Base-by-base conservation (phyloP, 2,888 invertebrate genomes). In the Brachyptera putata region DNA sequence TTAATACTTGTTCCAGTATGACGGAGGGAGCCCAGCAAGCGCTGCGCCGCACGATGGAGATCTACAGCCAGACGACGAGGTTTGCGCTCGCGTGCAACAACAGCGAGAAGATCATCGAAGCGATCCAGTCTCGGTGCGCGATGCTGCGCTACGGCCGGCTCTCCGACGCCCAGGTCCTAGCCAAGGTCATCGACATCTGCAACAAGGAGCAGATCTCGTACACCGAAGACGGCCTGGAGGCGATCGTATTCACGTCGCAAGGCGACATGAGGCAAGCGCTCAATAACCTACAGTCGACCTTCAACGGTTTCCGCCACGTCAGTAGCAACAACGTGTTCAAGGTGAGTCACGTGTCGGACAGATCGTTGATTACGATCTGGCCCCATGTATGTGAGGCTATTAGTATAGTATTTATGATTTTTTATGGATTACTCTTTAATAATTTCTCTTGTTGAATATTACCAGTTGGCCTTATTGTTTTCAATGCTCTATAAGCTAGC, bases 21-120 rank as follows among this genome's bases (percentile, higher is more conserved):
- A 99, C 99, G 0, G 97, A 97, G 69, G 97, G 97, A 0, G 99
- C 99, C 0, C 98, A 99, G 74, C 97, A 98, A 75, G 99, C 99
- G 0, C 77, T 99, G 58, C 83, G 99, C 18, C 84, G 98, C 66
- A 99, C 97, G 1, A 99, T 99, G 98, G 99, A 99, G 77, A 84
- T 98, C 63, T 98, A 95, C 76, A 95, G 95, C 58, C 89, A 87
- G 71, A 99, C 98, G 0, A 99, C 99, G 0, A 80, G 99, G 63
- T 99, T 99, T 76, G 97, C 97, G 0, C 79, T 99, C 4, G 99
- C 99, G 16, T 99, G 99, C 72, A 99, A 99, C 76, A 93, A 92
- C 68, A 96, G 95, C 61, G 98, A 98, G 73, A 97, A 97, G 78
- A 96, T 99, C 61, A 99, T 99, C 65, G 97, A 99, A 75, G 95